Conservation (phyloP, 1,140 invertebrate species). For the Drosophila kurseongensis region DNA sequence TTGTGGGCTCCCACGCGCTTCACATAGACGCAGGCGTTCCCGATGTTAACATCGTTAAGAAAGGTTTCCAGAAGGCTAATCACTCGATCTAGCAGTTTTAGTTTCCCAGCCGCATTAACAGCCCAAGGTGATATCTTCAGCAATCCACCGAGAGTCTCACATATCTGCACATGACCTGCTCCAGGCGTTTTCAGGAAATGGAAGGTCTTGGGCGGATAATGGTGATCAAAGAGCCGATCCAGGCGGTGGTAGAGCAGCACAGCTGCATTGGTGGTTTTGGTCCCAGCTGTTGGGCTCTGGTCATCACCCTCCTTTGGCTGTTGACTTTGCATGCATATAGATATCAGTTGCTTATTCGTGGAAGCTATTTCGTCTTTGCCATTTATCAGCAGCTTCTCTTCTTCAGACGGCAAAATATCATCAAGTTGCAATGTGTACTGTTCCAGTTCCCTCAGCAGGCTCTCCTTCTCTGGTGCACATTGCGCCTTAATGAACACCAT, state of each 20-base stretch:
- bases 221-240: slow-evolving; percentile 44
- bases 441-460: slow-evolving; percentile 45
- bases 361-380: not conserved
- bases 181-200: slow-evolving; percentile 50
- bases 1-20: slow-evolving; percentile 75
- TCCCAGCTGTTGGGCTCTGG: not conserved
- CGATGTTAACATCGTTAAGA: slow-evolving; percentile 46
- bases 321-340: not conserved
- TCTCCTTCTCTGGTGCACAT: not conserved
- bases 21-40: slow-evolving; percentile 61
- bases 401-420: not conserved
- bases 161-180: slow-evolving; percentile 44
- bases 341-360: slow-evolving; percentile 10
- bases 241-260: slow-evolving; percentile 36
- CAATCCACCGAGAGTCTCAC: slow-evolving; percentile 59
- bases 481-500: slow-evolving; percentile 55
- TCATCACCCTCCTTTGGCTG: not conserved
- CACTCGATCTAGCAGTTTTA: slow-evolving; percentile 48
- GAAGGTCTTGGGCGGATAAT: slow-evolving; percentile 36
- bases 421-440: not conserved
- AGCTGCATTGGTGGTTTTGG: slow-evolving; percentile 10
- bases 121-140: slow-evolving; percentile 51
- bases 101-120: slow-evolving; percentile 23
- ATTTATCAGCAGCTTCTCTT: not conserved
- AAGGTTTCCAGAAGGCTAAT: slow-evolving; percentile 51